These are phyloP conservation scores for Dynastes maya DNA, from an alignment of 2,888 invertebrate species.

Conservation along the genomic window DNA sequence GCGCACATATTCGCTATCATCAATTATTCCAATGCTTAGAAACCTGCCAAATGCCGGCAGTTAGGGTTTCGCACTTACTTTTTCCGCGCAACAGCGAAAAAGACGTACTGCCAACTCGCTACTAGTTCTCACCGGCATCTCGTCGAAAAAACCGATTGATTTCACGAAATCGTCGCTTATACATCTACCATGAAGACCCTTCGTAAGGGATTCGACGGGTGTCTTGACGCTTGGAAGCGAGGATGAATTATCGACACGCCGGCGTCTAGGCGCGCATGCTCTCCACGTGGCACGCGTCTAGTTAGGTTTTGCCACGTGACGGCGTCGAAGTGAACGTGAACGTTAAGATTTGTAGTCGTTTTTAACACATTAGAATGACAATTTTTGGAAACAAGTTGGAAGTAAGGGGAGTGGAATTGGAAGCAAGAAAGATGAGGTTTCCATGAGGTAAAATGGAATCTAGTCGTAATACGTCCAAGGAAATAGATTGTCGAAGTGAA, in stretches of 20 bases:
- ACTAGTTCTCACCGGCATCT: neutral
- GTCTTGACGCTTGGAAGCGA: constrained; percentile 21
- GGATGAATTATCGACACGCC: constrained; percentile 27
- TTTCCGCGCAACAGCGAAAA: neutral
- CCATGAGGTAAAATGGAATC: no score
- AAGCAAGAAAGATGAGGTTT: neutral
- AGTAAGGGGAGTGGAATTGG: no score
- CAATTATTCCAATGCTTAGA: constrained; percentile 9
- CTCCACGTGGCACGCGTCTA: neutral
- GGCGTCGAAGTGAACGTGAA: neutral
- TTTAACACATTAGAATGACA: neutral
- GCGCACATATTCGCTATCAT: neutral
- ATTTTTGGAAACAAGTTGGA: neutral
- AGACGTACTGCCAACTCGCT: neutral
- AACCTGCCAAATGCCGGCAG: constrained; percentile 7
- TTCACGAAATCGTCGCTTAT: neutral
- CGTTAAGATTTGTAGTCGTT: no score
- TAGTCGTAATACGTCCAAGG: no score
- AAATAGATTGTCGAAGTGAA: no score
- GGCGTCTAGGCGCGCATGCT: constrained; percentile 11
- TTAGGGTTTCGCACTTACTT: neutral
- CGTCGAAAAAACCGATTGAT: constrained; percentile 13
- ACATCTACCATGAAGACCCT: neutral
- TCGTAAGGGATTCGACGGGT: constrained; percentile 7
- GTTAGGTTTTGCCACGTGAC: neutral